Evolutionary conservation across 2,888 invertebrate species (phyloP).

Genomic region (Standfussiana lucernea): DNA sequence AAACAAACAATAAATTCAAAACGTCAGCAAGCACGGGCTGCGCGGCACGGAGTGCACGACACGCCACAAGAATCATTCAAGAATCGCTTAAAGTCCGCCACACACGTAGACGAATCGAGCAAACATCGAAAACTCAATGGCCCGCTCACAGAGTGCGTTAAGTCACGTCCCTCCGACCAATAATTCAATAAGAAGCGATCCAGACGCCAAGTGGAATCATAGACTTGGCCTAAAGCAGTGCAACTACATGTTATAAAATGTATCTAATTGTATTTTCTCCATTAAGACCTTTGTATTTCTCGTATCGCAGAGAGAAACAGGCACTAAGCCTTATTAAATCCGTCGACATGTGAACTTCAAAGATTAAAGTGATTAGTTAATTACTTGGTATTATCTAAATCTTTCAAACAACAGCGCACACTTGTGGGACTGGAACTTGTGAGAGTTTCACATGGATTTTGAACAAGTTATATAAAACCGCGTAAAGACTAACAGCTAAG

Average conservation of each 20-base stretch:
- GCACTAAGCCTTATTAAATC: constrained; percentile 39
- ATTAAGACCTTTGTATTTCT: constrained; percentile 1
- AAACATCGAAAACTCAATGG: constrained; percentile 83
- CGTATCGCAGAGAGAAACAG: constrained; percentile 4
- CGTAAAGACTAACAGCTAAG: constrained; percentile 71
- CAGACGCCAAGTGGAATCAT: constrained; percentile 79
- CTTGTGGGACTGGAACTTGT: constrained; percentile 15
- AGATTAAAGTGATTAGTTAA: constrained; percentile 52
- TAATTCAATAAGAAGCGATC: constrained; percentile 87
- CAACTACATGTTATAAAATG: constrained; percentile 59
- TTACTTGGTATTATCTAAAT: constrained; percentile 48
- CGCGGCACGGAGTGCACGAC: constrained; percentile 68
- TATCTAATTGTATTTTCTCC: constrained; percentile 28
- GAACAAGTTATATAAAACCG: constrained; percentile 54
- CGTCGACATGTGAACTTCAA: constrained; percentile 48
- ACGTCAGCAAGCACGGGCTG: constrained; percentile 70
- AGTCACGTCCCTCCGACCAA: constrained; percentile 82
- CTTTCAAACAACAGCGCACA: constrained; percentile 50
- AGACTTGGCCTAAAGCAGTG: constrained; percentile 66
- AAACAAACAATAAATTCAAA: constrained; percentile 71
- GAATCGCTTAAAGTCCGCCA: constrained; percentile 84
- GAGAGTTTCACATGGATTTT: constrained; percentile 43
- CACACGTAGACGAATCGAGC: constrained; percentile 83
- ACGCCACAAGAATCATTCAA: constrained; percentile 81
- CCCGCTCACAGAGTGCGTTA: constrained; percentile 75